Evolutionary conservation across 2,797 vertebrate genomes (phyloP).

Genomic region (Masticophis lateralis): DNA sequence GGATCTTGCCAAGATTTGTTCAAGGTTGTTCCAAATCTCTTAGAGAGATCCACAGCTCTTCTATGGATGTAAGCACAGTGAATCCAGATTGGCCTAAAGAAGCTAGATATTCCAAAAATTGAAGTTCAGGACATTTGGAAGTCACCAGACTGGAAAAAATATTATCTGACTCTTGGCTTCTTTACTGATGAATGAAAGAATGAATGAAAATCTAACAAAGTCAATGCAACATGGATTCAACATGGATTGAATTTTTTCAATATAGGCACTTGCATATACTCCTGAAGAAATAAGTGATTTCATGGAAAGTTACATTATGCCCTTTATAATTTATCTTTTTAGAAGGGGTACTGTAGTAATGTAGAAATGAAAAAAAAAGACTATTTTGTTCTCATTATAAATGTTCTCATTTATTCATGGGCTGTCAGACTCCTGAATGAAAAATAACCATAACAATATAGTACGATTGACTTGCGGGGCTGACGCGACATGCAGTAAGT

Average conservation of each 20-base stretch:
- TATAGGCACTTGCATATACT: not conserved
- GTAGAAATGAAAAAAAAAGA: not conserved
- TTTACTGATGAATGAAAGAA: not conserved
- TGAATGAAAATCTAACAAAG: not conserved
- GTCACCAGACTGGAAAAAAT: not conserved
- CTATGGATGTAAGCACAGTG: not conserved
- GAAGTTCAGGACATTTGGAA: not conserved
- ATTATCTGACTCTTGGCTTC: not conserved
- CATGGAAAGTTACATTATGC: not conserved
- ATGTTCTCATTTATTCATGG: no score
- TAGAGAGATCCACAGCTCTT: not conserved
- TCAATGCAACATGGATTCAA: not conserved
- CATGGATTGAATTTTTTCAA: not conserved
- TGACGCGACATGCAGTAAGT: rapidly evolving
- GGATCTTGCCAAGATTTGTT: not conserved
- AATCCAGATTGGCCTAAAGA: not conserved
- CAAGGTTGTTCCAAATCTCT: not conserved
- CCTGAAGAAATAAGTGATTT: not conserved
- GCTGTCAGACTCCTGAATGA: no score
- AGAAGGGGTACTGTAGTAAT: not conserved
- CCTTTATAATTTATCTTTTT: not conserved
- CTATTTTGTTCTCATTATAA: not conserved
- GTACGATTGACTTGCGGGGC: no score
- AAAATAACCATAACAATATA: no score
- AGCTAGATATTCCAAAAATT: not conserved